A percentile compares a stretch with the other conserved stretches of the same genome.
These are phyloP conservation scores for Phalacrocorax pelagicus DNA, from an alignment of 2,113 vertebrate species.

Conservation along the genomic window DNA sequence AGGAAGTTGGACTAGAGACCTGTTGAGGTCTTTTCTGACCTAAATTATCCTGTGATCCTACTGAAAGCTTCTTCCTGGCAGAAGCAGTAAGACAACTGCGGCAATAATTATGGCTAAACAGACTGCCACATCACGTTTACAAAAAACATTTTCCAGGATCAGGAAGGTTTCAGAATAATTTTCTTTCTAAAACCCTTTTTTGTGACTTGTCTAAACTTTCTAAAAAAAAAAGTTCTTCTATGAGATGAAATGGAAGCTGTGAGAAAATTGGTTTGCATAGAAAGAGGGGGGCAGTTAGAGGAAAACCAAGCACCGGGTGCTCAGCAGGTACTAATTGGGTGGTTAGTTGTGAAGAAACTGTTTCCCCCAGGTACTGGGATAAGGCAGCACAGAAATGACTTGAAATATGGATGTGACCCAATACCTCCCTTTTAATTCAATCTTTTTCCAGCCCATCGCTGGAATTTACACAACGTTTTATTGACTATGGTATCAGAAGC, in stretches of 20 bases:
- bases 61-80: background rate
- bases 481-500: constrained; percentile 62
- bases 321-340: constrained; percentile 52
- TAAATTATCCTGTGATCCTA: background rate
- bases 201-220: background rate
- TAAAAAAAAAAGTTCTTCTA: background rate
- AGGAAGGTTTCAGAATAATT: background rate
- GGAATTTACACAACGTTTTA: constrained; percentile 68
- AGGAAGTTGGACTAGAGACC: background rate
- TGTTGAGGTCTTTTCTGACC: background rate
- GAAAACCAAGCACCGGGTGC: background rate
- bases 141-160: background rate
- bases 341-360: constrained; percentile 47
- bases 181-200: background rate
- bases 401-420: constrained; percentile 56
- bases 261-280: background rate
- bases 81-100: background rate
- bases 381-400: constrained; percentile 37
- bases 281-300: background rate
- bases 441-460: constrained; percentile 66
- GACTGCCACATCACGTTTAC: background rate
- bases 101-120: background rate
- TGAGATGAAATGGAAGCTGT: background rate
- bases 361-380: constrained; percentile 17
- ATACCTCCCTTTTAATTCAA: constrained; percentile 64